Evolutionary conservation across 2,113 vertebrate genomes (phyloP), one percentile per base, ranked within the genome.

Genomic region (Clupea harengus): DNA sequence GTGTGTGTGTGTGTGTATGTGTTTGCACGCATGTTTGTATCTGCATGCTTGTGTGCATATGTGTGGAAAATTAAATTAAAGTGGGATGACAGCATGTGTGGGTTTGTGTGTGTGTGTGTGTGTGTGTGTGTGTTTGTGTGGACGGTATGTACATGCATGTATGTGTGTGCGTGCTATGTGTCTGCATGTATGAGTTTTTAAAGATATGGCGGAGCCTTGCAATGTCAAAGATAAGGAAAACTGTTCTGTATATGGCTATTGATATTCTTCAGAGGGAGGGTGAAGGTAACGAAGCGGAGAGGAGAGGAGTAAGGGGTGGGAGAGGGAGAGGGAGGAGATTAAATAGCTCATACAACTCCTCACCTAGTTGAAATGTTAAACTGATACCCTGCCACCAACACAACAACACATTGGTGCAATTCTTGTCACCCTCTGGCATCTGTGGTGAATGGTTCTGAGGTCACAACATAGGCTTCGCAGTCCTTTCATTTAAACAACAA

Each of bases 261-360:
- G n/a, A 9, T 32, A 28, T 72, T 72, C 25, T 8, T 28, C 50
- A 60, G 46, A 82, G 9, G 44, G 54, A 45, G 84, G 84, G 81
- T 78, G 86, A 86, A 18, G 86, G 47, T 85, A 85, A 85, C 80
- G 88, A 80, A 39, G 57, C 57, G 81, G 44, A 84, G 17, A 25
- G 18, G 83, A 87, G 45, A 46, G 6, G 25, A 45, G 4, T 4
- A 25, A 81, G 82, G 28, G 49, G 22, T 0, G 32, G 25, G 52
- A 2, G 17, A 54, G 50, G 50, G 50, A 52, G 50, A n/a, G 39
- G 39, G 52, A 54, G 52, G 52, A 54, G 52, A 54, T 54, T 54
- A 54, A 54, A 18, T 54, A 54, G 52, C 52, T 54, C 4, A 5
- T 54, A 54, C 15, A 54, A 54, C 52, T 54, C 52, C 52, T 17